Conservation (phyloP, 1,140 invertebrate species). For the Drosophila erecta region DNA sequence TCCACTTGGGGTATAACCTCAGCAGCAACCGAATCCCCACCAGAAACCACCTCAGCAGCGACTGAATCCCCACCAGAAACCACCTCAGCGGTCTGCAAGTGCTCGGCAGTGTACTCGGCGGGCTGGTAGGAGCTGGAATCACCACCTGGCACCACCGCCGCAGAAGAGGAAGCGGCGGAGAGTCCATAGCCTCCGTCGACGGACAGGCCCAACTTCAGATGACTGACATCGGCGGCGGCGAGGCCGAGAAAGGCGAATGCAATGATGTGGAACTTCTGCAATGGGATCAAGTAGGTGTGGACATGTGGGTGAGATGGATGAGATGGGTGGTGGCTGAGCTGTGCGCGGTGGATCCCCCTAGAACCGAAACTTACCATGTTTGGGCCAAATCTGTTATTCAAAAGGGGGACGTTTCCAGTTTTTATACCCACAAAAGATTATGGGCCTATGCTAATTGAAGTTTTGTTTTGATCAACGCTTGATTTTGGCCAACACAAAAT, state of each 20-base stretch:
- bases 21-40: no score
- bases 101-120: constrained; percentile 26
- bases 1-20: no score
- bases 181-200: constrained; percentile 53
- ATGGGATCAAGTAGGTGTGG: background rate
- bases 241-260: constrained; percentile 54
- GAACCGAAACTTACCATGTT: constrained; percentile 74
- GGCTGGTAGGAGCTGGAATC: constrained; percentile 34
- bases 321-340: background rate
- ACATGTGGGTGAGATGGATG: background rate
- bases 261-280: constrained; percentile 64
- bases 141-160: constrained; percentile 26
- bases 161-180: background rate
- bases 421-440: constrained; percentile 66
- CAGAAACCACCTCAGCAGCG: constrained; percentile 10
- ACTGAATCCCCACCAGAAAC: constrained; percentile 24
- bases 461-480: constrained; percentile 51
- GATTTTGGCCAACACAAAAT: constrained; percentile 12
- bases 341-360: constrained; percentile 40
- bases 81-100: background rate
- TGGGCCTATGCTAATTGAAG: constrained; percentile 73
- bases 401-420: constrained; percentile 55
- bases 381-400: constrained; percentile 61
- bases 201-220: constrained; percentile 45
- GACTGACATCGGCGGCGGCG: constrained; percentile 70